Percentiles rank a stretch among this genome's conserved stretches.
Evolutionary conservation across 1,140 invertebrate genomes (phyloP).

Genomic region (Drosophila rufa): DNA sequence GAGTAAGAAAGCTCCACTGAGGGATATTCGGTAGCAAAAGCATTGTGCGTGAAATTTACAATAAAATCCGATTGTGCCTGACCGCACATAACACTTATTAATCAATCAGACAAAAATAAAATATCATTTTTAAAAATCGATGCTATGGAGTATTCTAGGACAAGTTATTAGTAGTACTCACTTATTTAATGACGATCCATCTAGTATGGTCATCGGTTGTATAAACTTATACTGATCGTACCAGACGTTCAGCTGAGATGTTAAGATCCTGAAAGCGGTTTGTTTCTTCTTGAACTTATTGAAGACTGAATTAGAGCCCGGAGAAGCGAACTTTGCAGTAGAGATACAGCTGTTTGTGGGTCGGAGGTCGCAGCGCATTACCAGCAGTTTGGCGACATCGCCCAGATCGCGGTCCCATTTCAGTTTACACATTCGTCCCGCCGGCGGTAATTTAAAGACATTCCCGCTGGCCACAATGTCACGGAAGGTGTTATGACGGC

Average conservation of each 20-base stretch:
- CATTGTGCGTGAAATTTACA: background rate
- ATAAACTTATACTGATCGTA: constrained; percentile 4
- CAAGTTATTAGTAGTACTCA: background rate
- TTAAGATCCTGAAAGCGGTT: background rate
- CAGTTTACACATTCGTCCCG: too few species aligned
- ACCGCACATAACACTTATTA: too few species aligned
- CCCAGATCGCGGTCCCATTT: too few species aligned
- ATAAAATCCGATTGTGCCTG: too few species aligned
- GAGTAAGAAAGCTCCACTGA: background rate
- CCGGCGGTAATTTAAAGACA: too few species aligned
- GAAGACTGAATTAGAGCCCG: background rate
- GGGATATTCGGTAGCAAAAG: too few species aligned
- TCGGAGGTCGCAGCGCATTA: constrained; percentile 2
- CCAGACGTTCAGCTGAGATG: constrained; percentile 4
- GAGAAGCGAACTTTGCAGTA: background rate
- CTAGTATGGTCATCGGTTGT: background rate
- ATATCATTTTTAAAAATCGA: too few species aligned
- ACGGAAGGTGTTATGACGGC: too few species aligned
- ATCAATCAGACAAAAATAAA: background rate
- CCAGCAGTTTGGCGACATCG: background rate
- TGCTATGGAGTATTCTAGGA: too few species aligned
- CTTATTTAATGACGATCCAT: background rate
- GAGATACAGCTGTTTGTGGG: constrained; percentile 1
- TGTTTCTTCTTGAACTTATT: constrained; percentile 1
- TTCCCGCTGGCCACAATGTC: background rate